Evolutionary conservation across 2,113 vertebrate species (phyloP).

Genomic region (Arvicanthis niloticus): DNA sequence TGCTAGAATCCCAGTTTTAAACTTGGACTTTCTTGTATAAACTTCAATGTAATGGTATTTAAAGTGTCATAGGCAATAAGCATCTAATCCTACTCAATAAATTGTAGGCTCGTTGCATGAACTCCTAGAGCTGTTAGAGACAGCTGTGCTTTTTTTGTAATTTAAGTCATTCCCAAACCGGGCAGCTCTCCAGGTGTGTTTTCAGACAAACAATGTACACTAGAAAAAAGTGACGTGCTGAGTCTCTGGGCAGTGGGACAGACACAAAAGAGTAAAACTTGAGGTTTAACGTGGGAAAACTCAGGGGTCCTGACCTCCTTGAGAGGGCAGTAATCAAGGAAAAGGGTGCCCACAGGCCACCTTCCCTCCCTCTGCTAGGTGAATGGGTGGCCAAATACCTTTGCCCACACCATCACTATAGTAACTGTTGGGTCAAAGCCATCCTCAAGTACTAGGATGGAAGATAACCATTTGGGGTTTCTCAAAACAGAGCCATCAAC

Average conservation of each 20-base stretch:
- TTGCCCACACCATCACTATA: not conserved
- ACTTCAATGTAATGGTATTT: slow-evolving; percentile 93
- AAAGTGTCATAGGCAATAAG: slow-evolving; percentile 94
- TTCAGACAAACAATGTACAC: slow-evolving; percentile 89
- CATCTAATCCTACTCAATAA: slow-evolving; percentile 92
- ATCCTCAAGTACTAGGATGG: slow-evolving; percentile 12
- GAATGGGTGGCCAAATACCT: not conserved
- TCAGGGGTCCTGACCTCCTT: not conserved
- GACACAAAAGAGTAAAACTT: slow-evolving; percentile 72
- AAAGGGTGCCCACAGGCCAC: not conserved
- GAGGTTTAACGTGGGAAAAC: not conserved
- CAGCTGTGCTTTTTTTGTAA: slow-evolving; percentile 90
- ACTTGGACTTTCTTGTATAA: slow-evolving; percentile 93
- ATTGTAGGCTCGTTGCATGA: slow-evolving; percentile 89
- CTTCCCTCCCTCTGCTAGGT: not conserved
- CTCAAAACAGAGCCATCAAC: slow-evolving; percentile 31
- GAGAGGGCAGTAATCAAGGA: not conserved
- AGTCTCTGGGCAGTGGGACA: slow-evolving; percentile 77
- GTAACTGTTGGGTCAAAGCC: slow-evolving; percentile 24
- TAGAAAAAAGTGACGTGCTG: slow-evolving; percentile 85
- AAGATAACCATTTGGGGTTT: slow-evolving; percentile 46
- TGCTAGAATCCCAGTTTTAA: slow-evolving; percentile 92
- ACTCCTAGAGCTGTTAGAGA: slow-evolving; percentile 88
- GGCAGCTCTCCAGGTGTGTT: slow-evolving; percentile 89
- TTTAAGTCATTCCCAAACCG: slow-evolving; percentile 87